Conservation (phyloP, 2,113 vertebrate genomes). For the Caranx ignobilis region DNA sequence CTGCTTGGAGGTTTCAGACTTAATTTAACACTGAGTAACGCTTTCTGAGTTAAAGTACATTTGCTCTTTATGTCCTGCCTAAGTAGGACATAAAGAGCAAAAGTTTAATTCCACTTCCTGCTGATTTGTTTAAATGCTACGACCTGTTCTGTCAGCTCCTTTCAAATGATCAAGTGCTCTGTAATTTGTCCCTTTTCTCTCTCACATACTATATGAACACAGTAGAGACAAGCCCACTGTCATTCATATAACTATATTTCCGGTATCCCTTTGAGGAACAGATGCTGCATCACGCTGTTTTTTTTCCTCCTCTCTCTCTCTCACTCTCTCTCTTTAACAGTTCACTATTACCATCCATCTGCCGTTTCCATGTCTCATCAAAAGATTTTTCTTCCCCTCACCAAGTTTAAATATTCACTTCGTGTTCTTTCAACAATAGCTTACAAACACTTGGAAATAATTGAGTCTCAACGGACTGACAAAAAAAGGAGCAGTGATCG, state of each 20-base stretch:
- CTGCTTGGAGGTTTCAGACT: background rate
- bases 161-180: constrained; percentile 50
- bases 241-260: constrained; percentile 45
- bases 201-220: constrained; percentile 51
- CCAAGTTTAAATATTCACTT: constrained; percentile 78
- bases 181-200: constrained; percentile 56
- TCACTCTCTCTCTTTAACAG: constrained; percentile 48
- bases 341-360: constrained; percentile 72
- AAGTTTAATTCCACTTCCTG: constrained; percentile 19
- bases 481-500: constrained; percentile 71
- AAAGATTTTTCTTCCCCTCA: constrained; percentile 67
- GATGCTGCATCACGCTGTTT: constrained; percentile 51
- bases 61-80: background rate
- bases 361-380: constrained; percentile 78
- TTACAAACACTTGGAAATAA: constrained; percentile 85
- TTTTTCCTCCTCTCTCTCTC: constrained; percentile 21
- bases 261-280: constrained; percentile 42
- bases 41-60: background rate
- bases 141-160: constrained; percentile 42
- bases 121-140: constrained; percentile 33
- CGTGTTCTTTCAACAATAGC: constrained; percentile 83
- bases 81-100: background rate
- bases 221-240: constrained; percentile 38
- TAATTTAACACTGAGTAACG: background rate
- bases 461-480: constrained; percentile 80